Conservation (phyloP, 2,888 invertebrate genomes). For the Drosophila koepferae region DNA sequence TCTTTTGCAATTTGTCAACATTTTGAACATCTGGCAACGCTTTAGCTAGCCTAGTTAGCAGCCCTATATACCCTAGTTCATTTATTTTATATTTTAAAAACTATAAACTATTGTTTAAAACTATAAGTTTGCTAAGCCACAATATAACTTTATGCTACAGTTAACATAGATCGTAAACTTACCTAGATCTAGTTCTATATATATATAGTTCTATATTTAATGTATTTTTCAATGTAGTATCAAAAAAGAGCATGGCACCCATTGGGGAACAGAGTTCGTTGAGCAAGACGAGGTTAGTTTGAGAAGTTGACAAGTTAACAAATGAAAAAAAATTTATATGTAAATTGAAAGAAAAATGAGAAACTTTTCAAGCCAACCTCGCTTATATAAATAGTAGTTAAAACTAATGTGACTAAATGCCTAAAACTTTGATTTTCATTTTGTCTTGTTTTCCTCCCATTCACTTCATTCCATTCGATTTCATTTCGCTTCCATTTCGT, state of each 20-base stretch:
- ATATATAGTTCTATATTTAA: slow-evolving; percentile 10
- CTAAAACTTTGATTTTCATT: slow-evolving; percentile 71
- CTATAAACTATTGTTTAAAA: slow-evolving; percentile 71
- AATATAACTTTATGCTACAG: slow-evolving; percentile 66
- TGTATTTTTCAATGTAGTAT: slow-evolving; percentile 43
- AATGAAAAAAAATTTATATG: neutral
- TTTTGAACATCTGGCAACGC: slow-evolving; percentile 2
- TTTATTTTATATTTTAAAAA: slow-evolving; percentile 34
- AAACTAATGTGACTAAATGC: slow-evolving; percentile 59
- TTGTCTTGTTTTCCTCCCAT: slow-evolving; percentile 15
- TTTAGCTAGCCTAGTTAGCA: neutral
- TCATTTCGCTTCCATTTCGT: slow-evolving; percentile 30
- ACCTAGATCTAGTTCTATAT: slow-evolving; percentile 19
- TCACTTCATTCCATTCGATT: slow-evolving; percentile 7
- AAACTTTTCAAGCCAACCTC: neutral
- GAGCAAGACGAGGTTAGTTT: slow-evolving; percentile 48
- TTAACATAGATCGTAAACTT: slow-evolving; percentile 23
- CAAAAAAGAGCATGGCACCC: slow-evolving; percentile 78
- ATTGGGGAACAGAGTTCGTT: slow-evolving; percentile 78
- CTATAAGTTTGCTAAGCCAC: slow-evolving; percentile 81
- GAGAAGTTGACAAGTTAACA: neutral
- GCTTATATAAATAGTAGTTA: slow-evolving; percentile 33
- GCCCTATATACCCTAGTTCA: slow-evolving; percentile 3
- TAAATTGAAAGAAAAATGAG: neutral
- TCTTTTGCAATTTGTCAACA: neutral